Base-by-base conservation (phyloP, 1,140 invertebrate genomes). In the Phenacoccus solenopsis region DNA sequence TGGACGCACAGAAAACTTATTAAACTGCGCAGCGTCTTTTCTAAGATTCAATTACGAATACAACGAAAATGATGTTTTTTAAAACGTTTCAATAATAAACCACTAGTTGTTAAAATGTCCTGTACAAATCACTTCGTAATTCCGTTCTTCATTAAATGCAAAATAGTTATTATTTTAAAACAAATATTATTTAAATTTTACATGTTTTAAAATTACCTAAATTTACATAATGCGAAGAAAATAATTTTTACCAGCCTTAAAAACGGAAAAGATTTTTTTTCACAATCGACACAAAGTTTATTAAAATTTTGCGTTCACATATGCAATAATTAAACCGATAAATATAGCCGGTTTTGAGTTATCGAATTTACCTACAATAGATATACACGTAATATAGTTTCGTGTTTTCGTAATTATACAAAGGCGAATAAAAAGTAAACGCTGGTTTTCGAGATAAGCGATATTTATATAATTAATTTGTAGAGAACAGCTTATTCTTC, bases 391-490 rank as follows among this genome's bases (percentile, higher is more conserved):
- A 49, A 49, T 49, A 49, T n/a, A n/a, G 13, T 49, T 49, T 49
- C 16, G 38, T 49, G 38, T 10, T 49, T n/a, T 49, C 38, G 38
- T 49, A 49, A 49, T 49, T n/a, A 49, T n/a, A 49, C 20, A 16
- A 49, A 2, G 2, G 38, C 38, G 38, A 49, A 49, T 49, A 49
- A 49, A 49, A 49, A 49, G 38, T 49, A 49, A 49, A 49, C 38
- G 38, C 38, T 49, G 38, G 5, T 49, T 49, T 49, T n/a, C 3
- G 38, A 49, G 38, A 49, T 49, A 49, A 49, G 38, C 38, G 38
- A 49, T 49, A 49, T 49, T 49, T 49, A 49, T 49, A 49, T 49
- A 49, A 49, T 49, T 49, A 49, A 49, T 49, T 49, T 49, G 38
- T 49, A 49, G 20, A n/a, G 20, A 49, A 49, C 38, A 49, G 38